Conservation (phyloP, 2,888 invertebrate genomes). For the Idaea aversata region DNA sequence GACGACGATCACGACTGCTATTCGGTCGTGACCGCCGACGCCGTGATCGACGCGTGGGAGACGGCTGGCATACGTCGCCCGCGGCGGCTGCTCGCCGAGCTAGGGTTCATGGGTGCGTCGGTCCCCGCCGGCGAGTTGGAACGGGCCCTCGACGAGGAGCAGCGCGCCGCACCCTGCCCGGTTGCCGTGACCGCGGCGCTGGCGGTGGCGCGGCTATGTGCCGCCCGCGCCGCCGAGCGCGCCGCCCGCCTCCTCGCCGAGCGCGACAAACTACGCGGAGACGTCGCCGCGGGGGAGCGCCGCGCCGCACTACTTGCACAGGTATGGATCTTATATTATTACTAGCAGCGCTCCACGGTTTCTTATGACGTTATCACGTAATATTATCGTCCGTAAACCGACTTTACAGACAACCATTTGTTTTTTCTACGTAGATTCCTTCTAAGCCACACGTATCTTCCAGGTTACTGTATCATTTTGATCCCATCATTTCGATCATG, state of each 20-base stretch:
- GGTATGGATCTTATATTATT: too few species aligned
- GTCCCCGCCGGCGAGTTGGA: constrained; percentile 83
- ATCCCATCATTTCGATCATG: too few species aligned
- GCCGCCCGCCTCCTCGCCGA: constrained; percentile 85
- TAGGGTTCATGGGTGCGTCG: constrained; percentile 82
- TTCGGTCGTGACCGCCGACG: constrained; percentile 58
- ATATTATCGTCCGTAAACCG: too few species aligned
- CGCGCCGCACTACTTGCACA: constrained; percentile 89
- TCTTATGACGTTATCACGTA: too few species aligned
- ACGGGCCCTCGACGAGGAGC: constrained; percentile 85
- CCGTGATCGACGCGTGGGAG: constrained; percentile 87
- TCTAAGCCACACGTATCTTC: too few species aligned
- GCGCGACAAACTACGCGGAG: constrained; percentile 88
- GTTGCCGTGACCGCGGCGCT: constrained; percentile 82
- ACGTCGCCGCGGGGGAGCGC: constrained; percentile 90
- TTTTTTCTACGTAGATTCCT: too few species aligned
- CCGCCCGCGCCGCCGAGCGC: constrained; percentile 85
- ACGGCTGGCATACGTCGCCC: constrained; percentile 84
- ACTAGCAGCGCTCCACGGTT: too few species aligned
- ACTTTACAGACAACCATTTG: too few species aligned
- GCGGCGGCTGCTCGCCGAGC: constrained; percentile 82
- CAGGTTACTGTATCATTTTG: too few species aligned
- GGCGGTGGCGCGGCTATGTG: constrained; percentile 84
- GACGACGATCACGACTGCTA: neutral
- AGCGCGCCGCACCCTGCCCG: constrained; percentile 49